Evolutionary conservation across 2,888 invertebrate genomes (phyloP), one percentile per base, ranked within the genome.

Genomic region (Latheticus oryzae): DNA sequence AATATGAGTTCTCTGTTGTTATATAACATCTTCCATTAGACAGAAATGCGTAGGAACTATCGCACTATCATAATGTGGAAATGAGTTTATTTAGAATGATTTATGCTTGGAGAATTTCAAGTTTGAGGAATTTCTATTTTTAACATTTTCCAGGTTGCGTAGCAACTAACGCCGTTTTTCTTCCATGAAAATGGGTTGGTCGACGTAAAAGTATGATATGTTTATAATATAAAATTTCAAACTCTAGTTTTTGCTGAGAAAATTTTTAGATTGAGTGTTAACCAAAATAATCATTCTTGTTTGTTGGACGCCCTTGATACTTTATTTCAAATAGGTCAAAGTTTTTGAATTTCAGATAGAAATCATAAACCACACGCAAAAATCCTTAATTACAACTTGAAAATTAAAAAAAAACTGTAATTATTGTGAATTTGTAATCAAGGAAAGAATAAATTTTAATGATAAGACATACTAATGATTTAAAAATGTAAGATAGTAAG

Each of bases 51-150:
- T 43, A 30, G 43, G 30, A 43, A 43, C 43, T 43, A 43, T 43
- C 43, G 16, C 30, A 43, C 43, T 43, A 43, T 43, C 43, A 30
- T 30, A n/a, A 26, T 26, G 28, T 15, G 4, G 7, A 28, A 43
- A 43, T 30, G 43, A 43, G 43, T 43, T 43, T n/a, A n/a, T n/a
- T 30, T 43, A 30, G 19, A 28, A 30, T 30, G 43, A 43, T 43
- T 43, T 43, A 43, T 15, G 43, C 28, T 30, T 7, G 24, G 15
- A 17, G 17, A 30, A 3, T 30, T 30, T 43, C 43, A 17, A 30
- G 26, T 26, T 43, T 45, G 32, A 45, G 45, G n/a, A 28, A 45
- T 11, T 21, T 16, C 45, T 45, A 45, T 45, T 45, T 45, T 45
- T 45, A 42, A 42, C 40, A 5, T 42, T 24, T 42, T 42, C 24